These are phyloP conservation scores for Ectemnius cavifrons DNA, from an alignment of 2,888 invertebrate species.

Conservation along the genomic window DNA sequence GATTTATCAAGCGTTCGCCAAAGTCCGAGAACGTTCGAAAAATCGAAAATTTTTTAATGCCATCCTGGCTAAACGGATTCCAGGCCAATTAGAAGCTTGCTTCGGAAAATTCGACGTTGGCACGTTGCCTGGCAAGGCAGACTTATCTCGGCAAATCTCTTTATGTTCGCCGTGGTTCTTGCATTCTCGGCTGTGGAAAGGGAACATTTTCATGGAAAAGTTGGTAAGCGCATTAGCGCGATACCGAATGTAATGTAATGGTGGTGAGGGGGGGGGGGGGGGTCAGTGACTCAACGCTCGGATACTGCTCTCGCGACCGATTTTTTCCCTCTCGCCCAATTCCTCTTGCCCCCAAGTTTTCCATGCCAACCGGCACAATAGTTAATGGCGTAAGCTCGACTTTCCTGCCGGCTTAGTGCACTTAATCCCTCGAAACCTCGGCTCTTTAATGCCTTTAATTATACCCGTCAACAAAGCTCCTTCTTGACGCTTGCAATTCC, in stretches of 20 bases:
- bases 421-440: slow-evolving; percentile 44
- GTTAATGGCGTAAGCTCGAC: slow-evolving; percentile 61
- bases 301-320: slow-evolving; percentile 9
- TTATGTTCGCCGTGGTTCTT: slow-evolving; percentile 18
- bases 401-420: slow-evolving; percentile 26
- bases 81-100: background rate
- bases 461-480: slow-evolving; percentile 8
- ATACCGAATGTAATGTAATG: slow-evolving; percentile 33
- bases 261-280: slow-evolving; percentile 8
- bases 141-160: slow-evolving; percentile 12
- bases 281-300: slow-evolving; percentile 12
- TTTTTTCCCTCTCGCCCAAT: slow-evolving; percentile 32
- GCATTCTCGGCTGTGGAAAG: slow-evolving; percentile 21
- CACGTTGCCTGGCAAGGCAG: background rate
- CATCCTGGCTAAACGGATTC: too few relatives aligned
- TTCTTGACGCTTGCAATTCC: background rate
- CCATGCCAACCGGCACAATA: slow-evolving; percentile 68
- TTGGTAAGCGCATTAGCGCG: slow-evolving; percentile 43
- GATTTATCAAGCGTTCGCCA: too few relatives aligned
- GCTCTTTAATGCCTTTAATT: slow-evolving; percentile 30
- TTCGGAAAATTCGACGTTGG: background rate
- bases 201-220: slow-evolving; percentile 27
- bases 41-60: too few relatives aligned
- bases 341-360: slow-evolving; percentile 28
- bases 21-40: too few relatives aligned